Evolutionary conservation across 35 echinoderm and acorn worm genomes (phyloP).

Genomic region (Apostichopus parvimensis): DNA sequence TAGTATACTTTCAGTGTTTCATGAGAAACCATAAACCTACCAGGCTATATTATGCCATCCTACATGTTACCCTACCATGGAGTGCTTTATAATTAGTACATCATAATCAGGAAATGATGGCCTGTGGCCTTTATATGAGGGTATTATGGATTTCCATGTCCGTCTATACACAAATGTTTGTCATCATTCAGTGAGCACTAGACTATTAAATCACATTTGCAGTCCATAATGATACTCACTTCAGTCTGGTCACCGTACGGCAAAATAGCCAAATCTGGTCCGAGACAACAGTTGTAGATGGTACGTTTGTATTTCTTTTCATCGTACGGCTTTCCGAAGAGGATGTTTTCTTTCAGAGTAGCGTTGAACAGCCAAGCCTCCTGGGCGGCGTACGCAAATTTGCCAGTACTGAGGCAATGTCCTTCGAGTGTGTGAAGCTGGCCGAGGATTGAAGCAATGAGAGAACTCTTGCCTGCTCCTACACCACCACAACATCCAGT

Average conservation of each 20-base stretch:
- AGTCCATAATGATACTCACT: constrained; percentile 38
- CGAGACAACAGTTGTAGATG: constrained; percentile 71
- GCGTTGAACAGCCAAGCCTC: constrained; percentile 97
- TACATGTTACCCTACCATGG: too few relatives aligned
- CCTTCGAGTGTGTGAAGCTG: constrained; percentile 89
- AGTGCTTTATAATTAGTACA: too few relatives aligned
- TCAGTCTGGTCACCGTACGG: constrained; percentile 93
- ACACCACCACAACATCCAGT: constrained; percentile 90
- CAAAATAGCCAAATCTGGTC: constrained; percentile 83
- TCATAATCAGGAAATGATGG: too few relatives aligned
- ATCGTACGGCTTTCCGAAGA: constrained; percentile 84
- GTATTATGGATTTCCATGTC: not conserved
- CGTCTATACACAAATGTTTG: too few relatives aligned
- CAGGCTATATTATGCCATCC: too few relatives aligned
- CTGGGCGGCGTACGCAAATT: constrained; percentile 87
- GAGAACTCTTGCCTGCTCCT: constrained; percentile 85
- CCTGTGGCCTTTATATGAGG: not conserved
- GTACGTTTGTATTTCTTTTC: constrained; percentile 78
- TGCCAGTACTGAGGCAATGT: constrained; percentile 56
- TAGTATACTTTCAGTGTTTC: too few relatives aligned
- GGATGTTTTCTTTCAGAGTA: constrained; percentile 88
- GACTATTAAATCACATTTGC: not conserved
- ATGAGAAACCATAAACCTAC: too few relatives aligned
- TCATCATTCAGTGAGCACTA: too few relatives aligned
- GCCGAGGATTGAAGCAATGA: constrained; percentile 76